Evolutionary conservation across 2,797 vertebrate species (phyloP).

Genomic region (Sebastes diaconus): DNA sequence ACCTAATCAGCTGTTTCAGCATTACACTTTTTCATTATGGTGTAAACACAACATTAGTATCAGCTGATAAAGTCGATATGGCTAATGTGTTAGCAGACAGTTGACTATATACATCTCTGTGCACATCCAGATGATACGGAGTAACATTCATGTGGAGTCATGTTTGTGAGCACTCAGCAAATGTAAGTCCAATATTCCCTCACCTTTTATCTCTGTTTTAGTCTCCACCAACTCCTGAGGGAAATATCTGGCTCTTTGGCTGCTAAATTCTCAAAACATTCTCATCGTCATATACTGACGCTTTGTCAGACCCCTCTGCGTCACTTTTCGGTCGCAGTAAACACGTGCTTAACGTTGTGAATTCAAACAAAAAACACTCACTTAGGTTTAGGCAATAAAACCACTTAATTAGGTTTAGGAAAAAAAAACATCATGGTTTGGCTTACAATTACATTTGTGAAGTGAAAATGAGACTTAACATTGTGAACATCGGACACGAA

Average conservation of each 20-base stretch:
- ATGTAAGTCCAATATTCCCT: background rate
- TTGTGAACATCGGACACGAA: no score
- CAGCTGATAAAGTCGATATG: background rate
- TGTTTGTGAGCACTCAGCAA: background rate
- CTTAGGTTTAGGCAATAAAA: no score
- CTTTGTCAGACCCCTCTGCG: accelerated
- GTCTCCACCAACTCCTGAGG: background rate
- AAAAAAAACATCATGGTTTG: no score
- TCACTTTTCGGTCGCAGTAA: no score
- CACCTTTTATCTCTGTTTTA: background rate
- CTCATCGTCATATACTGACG: no score
- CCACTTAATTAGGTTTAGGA: no score
- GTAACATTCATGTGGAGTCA: background rate
- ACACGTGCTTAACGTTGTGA: no score
- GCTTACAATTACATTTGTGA: no score
- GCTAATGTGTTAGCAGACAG: background rate
- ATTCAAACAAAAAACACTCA: no score
- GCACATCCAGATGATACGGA: background rate
- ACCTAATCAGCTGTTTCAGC: background rate
- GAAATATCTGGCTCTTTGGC: no score
- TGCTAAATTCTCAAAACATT: no score
- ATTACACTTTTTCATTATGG: background rate
- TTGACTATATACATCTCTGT: background rate
- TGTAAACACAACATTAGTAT: background rate
- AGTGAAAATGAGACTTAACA: no score